Percentiles rank a stretch among this genome's conserved stretches.
Conservation (phyloP, 1,140 invertebrate species). For the Caenorhabditis remanei region DNA sequence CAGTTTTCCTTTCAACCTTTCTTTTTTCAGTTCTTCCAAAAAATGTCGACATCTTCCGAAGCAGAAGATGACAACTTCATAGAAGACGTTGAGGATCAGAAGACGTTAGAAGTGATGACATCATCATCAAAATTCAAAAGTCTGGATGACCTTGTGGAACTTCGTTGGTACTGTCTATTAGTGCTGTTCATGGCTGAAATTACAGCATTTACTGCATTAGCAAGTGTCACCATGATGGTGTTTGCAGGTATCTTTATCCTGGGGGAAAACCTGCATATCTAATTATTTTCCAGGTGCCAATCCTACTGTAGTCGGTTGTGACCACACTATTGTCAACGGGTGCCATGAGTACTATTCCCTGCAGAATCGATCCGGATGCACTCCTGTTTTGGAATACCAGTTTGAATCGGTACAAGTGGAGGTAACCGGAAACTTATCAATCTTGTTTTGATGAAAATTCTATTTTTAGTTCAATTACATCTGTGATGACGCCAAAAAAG, state of each 20-base stretch:
- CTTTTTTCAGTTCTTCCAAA: neutral
- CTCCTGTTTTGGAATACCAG: neutral
- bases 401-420: slow-evolving; percentile 62
- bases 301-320: slow-evolving; percentile 49
- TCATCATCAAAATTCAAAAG: neutral
- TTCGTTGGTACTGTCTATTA: slow-evolving; percentile 58
- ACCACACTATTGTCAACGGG: neutral
- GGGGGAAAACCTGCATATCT: neutral
- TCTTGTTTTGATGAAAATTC: neutral
- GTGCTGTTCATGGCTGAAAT: slow-evolving; percentile 56
- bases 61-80: slow-evolving; percentile 32
- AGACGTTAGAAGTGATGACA: neutral
- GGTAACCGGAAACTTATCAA: neutral
- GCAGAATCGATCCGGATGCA: slow-evolving; percentile 10
- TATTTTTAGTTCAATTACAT: slow-evolving; percentile 61
- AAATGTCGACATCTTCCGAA: neutral
- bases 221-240: slow-evolving; percentile 61
- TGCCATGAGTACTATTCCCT: neutral
- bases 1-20: neutral
- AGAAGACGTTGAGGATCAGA: neutral
- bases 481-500: slow-evolving; percentile 60
- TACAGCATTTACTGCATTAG: slow-evolving; percentile 57
- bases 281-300: neutral
- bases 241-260: slow-evolving; percentile 59
- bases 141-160: slow-evolving; percentile 61